Conservation (phyloP, 2,888 invertebrate species). For the Drosophila pseudotalamancana region DNA sequence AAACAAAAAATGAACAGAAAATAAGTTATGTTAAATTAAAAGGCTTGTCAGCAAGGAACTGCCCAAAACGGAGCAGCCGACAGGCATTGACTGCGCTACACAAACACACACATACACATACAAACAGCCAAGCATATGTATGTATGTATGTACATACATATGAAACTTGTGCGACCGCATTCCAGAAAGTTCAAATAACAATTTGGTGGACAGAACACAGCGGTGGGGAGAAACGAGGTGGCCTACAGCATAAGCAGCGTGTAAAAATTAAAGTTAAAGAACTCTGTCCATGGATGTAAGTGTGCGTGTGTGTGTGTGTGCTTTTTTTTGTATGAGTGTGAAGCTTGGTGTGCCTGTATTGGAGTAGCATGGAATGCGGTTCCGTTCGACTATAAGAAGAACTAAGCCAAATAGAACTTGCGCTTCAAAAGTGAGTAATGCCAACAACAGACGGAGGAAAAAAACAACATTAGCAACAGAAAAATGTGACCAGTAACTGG, state of each 20-base stretch:
- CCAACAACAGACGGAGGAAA: conserved; percentile 4
- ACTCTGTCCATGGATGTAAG: conserved; percentile 44
- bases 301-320: conserved; percentile 29
- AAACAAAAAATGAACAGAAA: conserved; percentile 8
- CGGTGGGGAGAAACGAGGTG: conserved; percentile 20
- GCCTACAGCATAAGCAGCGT: conserved; percentile 50
- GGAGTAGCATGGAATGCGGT: conserved; percentile 66
- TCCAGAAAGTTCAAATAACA: conserved; percentile 76
- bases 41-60: conserved; percentile 41
- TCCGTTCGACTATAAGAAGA: conserved; percentile 57
- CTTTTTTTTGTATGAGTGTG: conserved; percentile 25
- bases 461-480: conserved; percentile 2
- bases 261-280: conserved; percentile 68
- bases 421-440: conserved; percentile 59
- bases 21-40: conserved; percentile 28
- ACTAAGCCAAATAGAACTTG: conserved; percentile 68
- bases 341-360: conserved; percentile 37
- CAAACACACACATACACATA: conserved; percentile 7
- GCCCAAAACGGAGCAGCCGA: conserved; percentile 34
- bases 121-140: conserved; percentile 10
- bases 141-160: conserved; percentile 8
- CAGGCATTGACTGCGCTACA: not conserved
- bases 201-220: conserved; percentile 27
- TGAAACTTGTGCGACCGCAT: conserved; percentile 73
- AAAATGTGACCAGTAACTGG: conserved; percentile 63